Evolutionary conservation across 2,113 vertebrate species (phyloP).

Genomic region (Puntigrus tetrazona): DNA sequence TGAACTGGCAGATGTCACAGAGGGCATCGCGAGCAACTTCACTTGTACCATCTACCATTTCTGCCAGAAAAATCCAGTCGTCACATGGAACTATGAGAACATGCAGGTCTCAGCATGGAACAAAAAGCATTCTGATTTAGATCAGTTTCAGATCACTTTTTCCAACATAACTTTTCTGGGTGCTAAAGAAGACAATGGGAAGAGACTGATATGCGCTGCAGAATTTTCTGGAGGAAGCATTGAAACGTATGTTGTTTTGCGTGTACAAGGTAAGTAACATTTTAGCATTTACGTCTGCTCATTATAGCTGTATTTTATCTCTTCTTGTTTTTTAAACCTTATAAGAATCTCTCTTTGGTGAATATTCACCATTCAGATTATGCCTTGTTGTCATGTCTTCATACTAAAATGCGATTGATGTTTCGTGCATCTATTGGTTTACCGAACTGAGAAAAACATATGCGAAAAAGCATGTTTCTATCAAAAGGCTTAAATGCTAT

Average conservation of each 20-base stretch:
- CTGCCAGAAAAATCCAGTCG: constrained; percentile 53
- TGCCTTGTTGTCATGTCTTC: neutral
- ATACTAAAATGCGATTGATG: neutral
- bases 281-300: neutral
- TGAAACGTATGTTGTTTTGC: constrained; percentile 49
- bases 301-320: neutral
- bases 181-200: constrained; percentile 56
- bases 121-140: neutral
- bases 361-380: neutral
- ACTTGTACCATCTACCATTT: constrained; percentile 63
- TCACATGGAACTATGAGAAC: constrained; percentile 66
- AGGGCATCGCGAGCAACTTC: constrained; percentile 60
- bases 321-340: neutral
- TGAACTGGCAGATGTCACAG: constrained; percentile 46
- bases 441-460: too few species aligned
- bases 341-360: neutral
- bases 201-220: constrained; percentile 64
- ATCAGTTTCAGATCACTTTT: neutral
- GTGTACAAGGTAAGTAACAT: constrained; percentile 60
- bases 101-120: constrained; percentile 47
- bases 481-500: neutral
- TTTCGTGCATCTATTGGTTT: neutral
- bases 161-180: constrained; percentile 66
- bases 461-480: neutral
- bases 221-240: constrained; percentile 50